These are phyloP conservation scores for Limosa lapponica DNA, from an alignment of 2,797 vertebrate genomes.

Conservation along the genomic window DNA sequence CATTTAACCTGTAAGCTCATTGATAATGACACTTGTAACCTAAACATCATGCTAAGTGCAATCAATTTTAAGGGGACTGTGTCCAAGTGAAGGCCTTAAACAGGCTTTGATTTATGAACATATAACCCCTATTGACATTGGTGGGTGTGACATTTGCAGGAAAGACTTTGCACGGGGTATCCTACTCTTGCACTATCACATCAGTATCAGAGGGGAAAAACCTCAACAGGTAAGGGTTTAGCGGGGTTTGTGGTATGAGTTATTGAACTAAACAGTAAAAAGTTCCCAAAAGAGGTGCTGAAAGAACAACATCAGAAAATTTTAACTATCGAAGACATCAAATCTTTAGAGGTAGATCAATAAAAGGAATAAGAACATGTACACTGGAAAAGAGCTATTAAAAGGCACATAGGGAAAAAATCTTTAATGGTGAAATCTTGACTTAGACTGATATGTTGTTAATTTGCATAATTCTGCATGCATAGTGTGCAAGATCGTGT, in stretches of 20 bases:
- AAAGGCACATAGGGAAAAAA: not conserved
- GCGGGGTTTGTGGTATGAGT: not conserved
- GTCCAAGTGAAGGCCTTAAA: not conserved
- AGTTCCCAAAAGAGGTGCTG: not conserved
- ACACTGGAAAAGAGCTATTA: not conserved
- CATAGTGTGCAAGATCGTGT: not conserved
- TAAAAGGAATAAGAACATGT: not conserved
- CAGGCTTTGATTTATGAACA: not conserved
- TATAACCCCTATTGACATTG: not conserved
- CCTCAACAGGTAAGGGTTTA: not conserved
- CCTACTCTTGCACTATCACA: not conserved
- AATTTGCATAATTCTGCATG: slow-evolving; percentile 30
- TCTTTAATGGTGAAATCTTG: not conserved
- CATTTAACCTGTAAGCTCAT: not conserved
- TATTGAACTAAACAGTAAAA: not conserved
- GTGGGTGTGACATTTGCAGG: not conserved
- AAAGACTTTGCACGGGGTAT: not conserved
- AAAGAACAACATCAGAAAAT: not conserved
- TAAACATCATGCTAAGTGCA: not conserved
- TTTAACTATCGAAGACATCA: not conserved
- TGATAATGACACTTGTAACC: not conserved
- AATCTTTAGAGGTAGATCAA: not conserved
- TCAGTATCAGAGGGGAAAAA: not conserved
- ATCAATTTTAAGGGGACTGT: not conserved
- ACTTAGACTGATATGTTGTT: not conserved